Percentiles rank a stretch among this genome's conserved stretches.
These are phyloP conservation scores for Melanostoma scalare DNA, from an alignment of 2,888 invertebrate species.

Conservation along the genomic window DNA sequence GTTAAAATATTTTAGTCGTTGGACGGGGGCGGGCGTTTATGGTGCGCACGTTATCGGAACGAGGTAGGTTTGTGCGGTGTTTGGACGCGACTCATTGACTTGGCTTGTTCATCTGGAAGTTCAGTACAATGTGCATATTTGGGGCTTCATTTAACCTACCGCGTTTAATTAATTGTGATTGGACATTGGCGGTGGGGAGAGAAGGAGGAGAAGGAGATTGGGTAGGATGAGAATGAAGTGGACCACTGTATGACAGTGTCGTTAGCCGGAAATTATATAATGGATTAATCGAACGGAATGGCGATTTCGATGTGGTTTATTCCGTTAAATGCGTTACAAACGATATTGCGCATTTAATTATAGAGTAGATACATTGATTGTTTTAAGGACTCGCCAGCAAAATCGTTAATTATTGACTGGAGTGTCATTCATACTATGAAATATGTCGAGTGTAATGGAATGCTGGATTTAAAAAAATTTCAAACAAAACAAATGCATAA, in stretches of 20 bases:
- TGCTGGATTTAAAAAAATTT: slow-evolving; percentile 20
- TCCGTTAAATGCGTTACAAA: slow-evolving; percentile 50
- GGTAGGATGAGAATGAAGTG: not conserved
- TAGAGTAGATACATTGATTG: slow-evolving; percentile 51
- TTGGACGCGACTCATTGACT: slow-evolving; percentile 57
- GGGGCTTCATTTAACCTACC: slow-evolving; percentile 69
- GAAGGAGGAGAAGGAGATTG: not conserved
- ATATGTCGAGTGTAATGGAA: slow-evolving; percentile 16
- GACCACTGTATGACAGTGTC: slow-evolving; percentile 3
- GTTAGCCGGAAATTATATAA: slow-evolving; percentile 65
- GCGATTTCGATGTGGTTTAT: slow-evolving; percentile 66
- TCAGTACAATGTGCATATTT: slow-evolving; percentile 59
- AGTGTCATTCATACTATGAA: slow-evolving; percentile 25
- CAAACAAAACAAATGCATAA: slow-evolving; percentile 8
- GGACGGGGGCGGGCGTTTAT: slow-evolving; percentile 14
- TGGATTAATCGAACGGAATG: slow-evolving; percentile 70
- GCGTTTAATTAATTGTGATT: slow-evolving; percentile 69
- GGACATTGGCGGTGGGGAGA: slow-evolving; percentile 9
- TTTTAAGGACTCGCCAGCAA: slow-evolving; percentile 53
- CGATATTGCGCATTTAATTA: slow-evolving; percentile 55
- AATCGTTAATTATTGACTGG: slow-evolving; percentile 56
- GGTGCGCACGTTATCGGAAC: not conserved
- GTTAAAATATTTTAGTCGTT: slow-evolving; percentile 53
- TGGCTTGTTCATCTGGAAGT: slow-evolving; percentile 70
- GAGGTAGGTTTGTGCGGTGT: slow-evolving; percentile 4